Base-by-base conservation (phyloP, 2,888 invertebrate genomes). In the Microctonus hyperodae region DNA sequence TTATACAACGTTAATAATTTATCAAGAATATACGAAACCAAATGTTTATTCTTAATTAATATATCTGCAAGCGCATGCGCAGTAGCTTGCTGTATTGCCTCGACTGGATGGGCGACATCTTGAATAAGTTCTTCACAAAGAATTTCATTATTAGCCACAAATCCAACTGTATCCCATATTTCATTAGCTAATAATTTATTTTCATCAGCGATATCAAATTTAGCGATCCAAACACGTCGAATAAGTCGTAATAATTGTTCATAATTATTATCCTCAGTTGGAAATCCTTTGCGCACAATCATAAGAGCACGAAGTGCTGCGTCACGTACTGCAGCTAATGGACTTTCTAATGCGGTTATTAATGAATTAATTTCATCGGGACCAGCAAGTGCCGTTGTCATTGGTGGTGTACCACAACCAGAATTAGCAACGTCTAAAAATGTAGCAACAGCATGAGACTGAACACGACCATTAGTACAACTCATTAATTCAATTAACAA, bases 1-100 rank as follows among this genome's bases (percentile, higher is more conserved):
- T 89, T 87, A 80, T 97, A 97, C 7, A 92, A 86, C 20, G 88
- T 86, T 71, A 96, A 87, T 50, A 97, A 81, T 62, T 86, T 85
- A 55, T 89, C 86, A 64, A 96, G 83, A 69, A 90, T 89, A 1
- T 78, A 78, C 64, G 87, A 85, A 51, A 90, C 86, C 62, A 89
- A 79, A 2, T 85, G 81, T 0, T 84, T 81, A 73, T 91, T 87
- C 9, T 86, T 83, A 48, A 84, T 84, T 33, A 93, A 85, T 1
- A 93, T 86, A 56, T 89, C 87, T 0, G 94, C 92, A 60, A 97
- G 85, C 7, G 96, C 93, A 68, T 88, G 86, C 0, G 97, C 92
- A 0, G 94, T 92, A 1, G 97, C 92, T 72, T 90, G 89, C 81
- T 97, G 93, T 60, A 97, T 89, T 62, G 92, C 90, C 76, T 92